Conservation (phyloP, 2,113 vertebrate genomes). For the Diadophis punctatus region DNA sequence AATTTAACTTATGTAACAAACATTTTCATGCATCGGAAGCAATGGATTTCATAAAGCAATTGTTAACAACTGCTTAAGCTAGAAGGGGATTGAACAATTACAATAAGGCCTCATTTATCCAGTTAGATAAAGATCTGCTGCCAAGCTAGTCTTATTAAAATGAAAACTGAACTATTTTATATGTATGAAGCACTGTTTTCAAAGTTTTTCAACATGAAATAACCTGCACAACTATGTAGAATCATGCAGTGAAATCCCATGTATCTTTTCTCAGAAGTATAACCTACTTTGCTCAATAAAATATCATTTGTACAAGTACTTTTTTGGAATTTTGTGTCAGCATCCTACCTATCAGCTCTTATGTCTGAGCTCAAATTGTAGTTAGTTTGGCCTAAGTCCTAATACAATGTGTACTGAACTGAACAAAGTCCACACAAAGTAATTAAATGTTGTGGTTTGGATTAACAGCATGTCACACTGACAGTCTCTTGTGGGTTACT, state of each 20-base stretch:
- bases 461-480: not conserved
- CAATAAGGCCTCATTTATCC: not conserved
- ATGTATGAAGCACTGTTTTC: not conserved
- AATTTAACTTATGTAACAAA: not conserved
- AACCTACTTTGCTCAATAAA: not conserved
- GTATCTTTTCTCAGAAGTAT: not conserved
- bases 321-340: not conserved
- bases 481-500: not conserved
- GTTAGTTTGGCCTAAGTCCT: not conserved
- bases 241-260: not conserved
- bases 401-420: not conserved
- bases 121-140: not conserved
- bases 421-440: not conserved
- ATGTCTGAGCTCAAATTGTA: not conserved
- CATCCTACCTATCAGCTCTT: not conserved
- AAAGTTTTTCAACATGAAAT: not conserved
- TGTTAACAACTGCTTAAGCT: not conserved
- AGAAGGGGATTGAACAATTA: not conserved
- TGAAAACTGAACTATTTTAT: not conserved
- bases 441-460: not conserved
- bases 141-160: not conserved
- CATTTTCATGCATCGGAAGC: not conserved
- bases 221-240: not conserved
- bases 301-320: not conserved
- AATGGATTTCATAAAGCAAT: not conserved